Conservation (phyloP, 92 coral and sea anemone genomes). For the Parazoanthus atlanticus region DNA sequence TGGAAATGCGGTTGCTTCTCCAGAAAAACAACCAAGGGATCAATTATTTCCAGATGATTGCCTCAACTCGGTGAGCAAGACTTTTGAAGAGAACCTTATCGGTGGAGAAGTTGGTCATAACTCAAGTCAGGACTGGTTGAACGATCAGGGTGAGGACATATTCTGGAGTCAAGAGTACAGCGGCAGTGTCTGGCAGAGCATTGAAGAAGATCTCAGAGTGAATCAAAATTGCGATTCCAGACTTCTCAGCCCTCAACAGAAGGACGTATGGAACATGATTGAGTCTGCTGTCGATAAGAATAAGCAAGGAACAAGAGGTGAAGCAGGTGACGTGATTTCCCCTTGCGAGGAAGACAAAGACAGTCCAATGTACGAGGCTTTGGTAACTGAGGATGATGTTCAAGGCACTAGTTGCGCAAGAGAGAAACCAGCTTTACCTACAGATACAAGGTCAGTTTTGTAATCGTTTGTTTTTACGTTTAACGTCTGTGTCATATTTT, state of each 20-base stretch:
- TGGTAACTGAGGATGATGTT: constrained; percentile 17
- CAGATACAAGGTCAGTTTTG: constrained; percentile 19
- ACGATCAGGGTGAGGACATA: constrained; percentile 13
- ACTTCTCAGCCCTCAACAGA: not conserved
- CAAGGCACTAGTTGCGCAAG: constrained; percentile 1
- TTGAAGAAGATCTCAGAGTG: constrained; percentile 31
- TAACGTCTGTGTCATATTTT: too few species aligned
- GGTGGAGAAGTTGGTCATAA: constrained; percentile 6
- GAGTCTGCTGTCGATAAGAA: not conserved
- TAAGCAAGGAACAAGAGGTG: not conserved
- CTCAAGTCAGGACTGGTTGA: constrained; percentile 21
- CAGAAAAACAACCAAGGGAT: not conserved
- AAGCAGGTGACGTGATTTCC: not conserved
- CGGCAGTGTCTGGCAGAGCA: constrained; percentile 36
- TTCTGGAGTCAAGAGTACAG: constrained; percentile 33
- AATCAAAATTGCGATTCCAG: not conserved
- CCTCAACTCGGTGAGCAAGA: not conserved
- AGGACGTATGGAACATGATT: not conserved
- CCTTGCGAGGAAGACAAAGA: constrained; percentile 16
- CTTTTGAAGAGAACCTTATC: not conserved
- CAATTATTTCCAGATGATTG: not conserved
- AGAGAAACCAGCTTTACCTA: not conserved
- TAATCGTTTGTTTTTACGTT: not conserved
- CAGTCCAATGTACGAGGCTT: constrained; percentile 28
- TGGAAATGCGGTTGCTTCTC: not conserved